These are phyloP conservation scores for Acromyrmex charruanus DNA, from an alignment of 1,140 invertebrate genomes.

Conservation along the genomic window DNA sequence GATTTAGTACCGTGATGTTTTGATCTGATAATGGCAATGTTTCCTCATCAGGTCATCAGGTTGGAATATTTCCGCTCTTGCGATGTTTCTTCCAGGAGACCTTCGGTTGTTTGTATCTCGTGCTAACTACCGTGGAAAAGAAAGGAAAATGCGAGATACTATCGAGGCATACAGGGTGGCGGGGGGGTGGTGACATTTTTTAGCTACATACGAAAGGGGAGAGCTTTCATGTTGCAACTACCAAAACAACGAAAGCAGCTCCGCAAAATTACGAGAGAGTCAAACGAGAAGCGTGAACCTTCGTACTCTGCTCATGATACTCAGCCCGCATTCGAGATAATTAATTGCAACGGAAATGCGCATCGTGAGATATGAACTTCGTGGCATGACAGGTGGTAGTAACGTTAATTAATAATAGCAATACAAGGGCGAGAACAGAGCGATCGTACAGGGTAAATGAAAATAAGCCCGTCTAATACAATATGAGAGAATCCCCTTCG, in stretches of 20 bases:
- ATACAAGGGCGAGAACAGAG: conserved; percentile 50
- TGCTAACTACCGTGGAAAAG: conserved; percentile 57
- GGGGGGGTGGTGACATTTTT: conserved; percentile 52
- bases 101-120: conserved; percentile 25
- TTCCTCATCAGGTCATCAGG: conserved; percentile 2
- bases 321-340: conserved; percentile 62
- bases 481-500: conserved; percentile 14
- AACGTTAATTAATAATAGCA: conserved; percentile 64
- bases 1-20: neutral
- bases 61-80: conserved; percentile 10
- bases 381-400: conserved; percentile 60
- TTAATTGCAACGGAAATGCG: conserved; percentile 64
- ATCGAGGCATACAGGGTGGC: conserved; percentile 48
- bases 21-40: neutral
- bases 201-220: conserved; percentile 43
- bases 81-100: conserved; percentile 31
- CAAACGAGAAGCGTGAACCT: conserved; percentile 62
- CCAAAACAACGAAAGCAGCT: conserved; percentile 62
- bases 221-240: conserved; percentile 63
- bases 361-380: conserved; percentile 63
- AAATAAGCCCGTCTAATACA: conserved; percentile 47
- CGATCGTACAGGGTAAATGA: conserved; percentile 52
- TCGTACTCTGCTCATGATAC: conserved; percentile 58
- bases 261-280: conserved; percentile 63
- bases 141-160: conserved; percentile 52